Percentiles rank a stretch among this genome's conserved stretches.
These are phyloP conservation scores for Caenorhabditis parvicauda DNA, from an alignment of 2,888 invertebrate genomes.

Conservation along the genomic window DNA sequence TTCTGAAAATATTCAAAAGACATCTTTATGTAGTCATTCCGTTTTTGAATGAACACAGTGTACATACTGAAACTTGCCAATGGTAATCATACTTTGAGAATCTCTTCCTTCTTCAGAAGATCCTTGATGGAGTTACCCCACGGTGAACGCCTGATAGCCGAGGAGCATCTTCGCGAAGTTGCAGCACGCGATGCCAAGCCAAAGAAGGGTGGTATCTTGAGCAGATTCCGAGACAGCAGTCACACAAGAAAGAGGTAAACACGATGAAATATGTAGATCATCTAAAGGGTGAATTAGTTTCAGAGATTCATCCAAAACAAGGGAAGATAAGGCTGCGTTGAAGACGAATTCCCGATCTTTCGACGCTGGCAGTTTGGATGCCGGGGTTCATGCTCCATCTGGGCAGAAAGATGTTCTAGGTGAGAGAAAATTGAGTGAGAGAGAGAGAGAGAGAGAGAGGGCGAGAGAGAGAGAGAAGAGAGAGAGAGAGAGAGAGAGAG, in stretches of 20 bases:
- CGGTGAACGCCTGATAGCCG: conserved; percentile 53
- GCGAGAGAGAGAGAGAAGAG: no score
- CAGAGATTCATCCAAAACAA: conserved; percentile 25
- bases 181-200: conserved; percentile 31
- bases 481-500: no score
- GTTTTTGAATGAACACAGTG: no score
- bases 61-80: no score
- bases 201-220: conserved; percentile 56
- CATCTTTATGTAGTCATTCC: no score
- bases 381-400: conserved; percentile 18
- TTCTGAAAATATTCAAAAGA: no score
- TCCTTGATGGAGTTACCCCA: conserved; percentile 50
- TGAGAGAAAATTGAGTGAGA: conserved; percentile 13
- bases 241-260: conserved; percentile 46
- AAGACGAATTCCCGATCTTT: conserved; percentile 45
- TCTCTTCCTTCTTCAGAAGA: conserved; percentile 25
- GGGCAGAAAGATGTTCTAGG: conserved; percentile 44
- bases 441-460: no score
- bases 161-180: conserved; percentile 52
- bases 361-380: conserved; percentile 39
- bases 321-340: conserved; percentile 28
- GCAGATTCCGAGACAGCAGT: conserved; percentile 60
- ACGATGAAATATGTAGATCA: background rate
- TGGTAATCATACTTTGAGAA: no score
- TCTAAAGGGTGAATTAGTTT: conserved; percentile 6